Evolutionary conservation across 1,140 invertebrate genomes (phyloP).

Genomic region (Lepidurus arcticus): DNA sequence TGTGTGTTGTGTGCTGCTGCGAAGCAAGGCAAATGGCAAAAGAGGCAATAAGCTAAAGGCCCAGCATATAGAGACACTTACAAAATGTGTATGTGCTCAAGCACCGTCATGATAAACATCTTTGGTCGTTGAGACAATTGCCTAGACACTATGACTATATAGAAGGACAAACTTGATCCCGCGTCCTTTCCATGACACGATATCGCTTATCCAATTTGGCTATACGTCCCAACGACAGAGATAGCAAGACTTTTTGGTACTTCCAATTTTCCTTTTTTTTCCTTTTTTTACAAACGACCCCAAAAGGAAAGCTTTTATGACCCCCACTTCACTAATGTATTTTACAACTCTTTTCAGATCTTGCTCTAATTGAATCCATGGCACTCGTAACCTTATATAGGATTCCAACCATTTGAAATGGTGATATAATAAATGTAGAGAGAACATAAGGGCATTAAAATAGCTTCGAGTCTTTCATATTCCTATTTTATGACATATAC

Average conservation of each 20-base stretch:
- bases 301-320: neutral
- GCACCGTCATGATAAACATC: constrained; percentile 18
- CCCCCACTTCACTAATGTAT: neutral
- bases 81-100: constrained; percentile 15
- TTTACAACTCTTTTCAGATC: neutral
- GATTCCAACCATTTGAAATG: neutral
- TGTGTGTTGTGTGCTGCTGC: neutral
- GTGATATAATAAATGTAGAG: neutral
- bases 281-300: neutral
- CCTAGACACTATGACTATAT: constrained; percentile 7
- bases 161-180: constrained; percentile 1
- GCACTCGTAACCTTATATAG: neutral
- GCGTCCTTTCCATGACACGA: constrained; percentile 13
- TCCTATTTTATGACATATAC: neutral
- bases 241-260: neutral
- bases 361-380: neutral
- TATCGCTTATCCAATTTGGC: constrained; percentile 21
- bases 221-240: neutral
- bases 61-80: constrained; percentile 21
- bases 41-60: constrained; percentile 21
- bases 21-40: constrained; percentile 4
- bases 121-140: constrained; percentile 18
- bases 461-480: too few relatives aligned
- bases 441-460: too few relatives aligned
- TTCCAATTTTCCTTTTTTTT: neutral